These are phyloP conservation scores for Dione juno DNA, from an alignment of 2,888 invertebrate genomes.

Conservation along the genomic window DNA sequence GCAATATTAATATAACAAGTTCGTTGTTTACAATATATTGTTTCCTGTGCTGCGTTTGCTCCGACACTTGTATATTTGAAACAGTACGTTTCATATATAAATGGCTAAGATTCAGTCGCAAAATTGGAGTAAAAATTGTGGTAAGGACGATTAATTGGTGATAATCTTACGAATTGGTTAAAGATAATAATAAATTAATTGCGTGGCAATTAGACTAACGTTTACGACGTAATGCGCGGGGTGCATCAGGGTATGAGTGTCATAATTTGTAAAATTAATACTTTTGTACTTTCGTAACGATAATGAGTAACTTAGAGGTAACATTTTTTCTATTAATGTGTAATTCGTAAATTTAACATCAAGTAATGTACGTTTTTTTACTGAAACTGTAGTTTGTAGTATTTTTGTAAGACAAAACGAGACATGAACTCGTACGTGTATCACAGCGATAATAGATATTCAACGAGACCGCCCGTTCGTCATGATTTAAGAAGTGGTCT, in stretches of 20 bases:
- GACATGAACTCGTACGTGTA: constrained; percentile 76
- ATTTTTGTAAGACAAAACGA: constrained; percentile 77
- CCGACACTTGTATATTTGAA: constrained; percentile 9
- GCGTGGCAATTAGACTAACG: constrained; percentile 78
- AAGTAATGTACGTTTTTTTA: constrained; percentile 80
- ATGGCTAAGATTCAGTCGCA: constrained; percentile 33
- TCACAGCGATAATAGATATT: constrained; percentile 82
- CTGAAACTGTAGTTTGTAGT: constrained; percentile 78
- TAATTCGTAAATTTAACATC: constrained; percentile 73
- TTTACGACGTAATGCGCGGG: constrained; percentile 78
- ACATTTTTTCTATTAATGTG: constrained; percentile 76
- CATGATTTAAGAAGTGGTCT: constrained; percentile 64
- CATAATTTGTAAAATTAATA: constrained; percentile 76
- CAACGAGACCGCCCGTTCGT: constrained; percentile 63
- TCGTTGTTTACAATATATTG: constrained; percentile 1
- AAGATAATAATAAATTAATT: constrained; percentile 78
- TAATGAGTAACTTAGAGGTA: constrained; percentile 77
- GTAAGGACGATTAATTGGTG: constrained; percentile 58
- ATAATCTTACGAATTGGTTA: constrained; percentile 81
- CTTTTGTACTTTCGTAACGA: constrained; percentile 81
- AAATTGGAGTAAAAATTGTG: constrained; percentile 38
- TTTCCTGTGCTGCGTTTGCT: constrained; percentile 29
- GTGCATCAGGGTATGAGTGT: constrained; percentile 84
- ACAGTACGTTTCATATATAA: constrained; percentile 39
- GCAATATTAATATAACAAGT: constrained; percentile 13